phyloP scores from a whole-genome alignment of 1,140 invertebrate species.

The Microplitis mediator region DNA sequence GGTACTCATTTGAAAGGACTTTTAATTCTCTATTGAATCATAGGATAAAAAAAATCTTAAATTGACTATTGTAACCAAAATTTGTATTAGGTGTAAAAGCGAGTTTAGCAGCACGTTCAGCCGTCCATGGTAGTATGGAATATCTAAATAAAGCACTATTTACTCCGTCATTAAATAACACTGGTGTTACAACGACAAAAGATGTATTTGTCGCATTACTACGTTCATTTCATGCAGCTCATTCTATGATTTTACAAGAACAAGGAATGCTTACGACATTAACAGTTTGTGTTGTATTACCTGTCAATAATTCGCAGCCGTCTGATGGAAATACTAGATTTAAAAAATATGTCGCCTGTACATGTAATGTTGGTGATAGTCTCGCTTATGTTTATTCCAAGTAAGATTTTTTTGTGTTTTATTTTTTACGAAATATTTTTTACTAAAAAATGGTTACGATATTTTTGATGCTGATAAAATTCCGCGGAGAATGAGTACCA shows the following conservation, averaged over 20 bases:
- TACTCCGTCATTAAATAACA: conserved; percentile 45
- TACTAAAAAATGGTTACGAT: too few relatives aligned
- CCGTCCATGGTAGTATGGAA: conserved; percentile 85
- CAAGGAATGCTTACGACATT: conserved; percentile 87
- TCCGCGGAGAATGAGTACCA: too few relatives aligned
- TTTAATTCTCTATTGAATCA: too few relatives aligned
- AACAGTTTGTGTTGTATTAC: conserved; percentile 79
- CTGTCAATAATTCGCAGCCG: conserved; percentile 54
- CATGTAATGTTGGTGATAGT: conserved; percentile 91
- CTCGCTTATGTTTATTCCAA: conserved; percentile 87
- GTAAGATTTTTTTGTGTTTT: conserved; percentile 36
- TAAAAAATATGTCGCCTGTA: conserved; percentile 79
- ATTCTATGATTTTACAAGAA: conserved; percentile 85
- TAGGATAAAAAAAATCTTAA: too few relatives aligned
- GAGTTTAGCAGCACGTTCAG: conserved; percentile 84
- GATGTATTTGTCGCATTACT: conserved; percentile 83
- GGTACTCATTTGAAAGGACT: too few relatives aligned
- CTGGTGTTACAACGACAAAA: conserved; percentile 48
- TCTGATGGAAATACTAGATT: conserved; percentile 44
- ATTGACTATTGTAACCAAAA: not conserved
- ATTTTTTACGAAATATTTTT: too few relatives aligned
- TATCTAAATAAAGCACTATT: conserved; percentile 83
- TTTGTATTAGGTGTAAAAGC: conserved; percentile 73
- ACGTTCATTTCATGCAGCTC: conserved; percentile 85
- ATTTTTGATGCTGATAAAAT: too few relatives aligned